These are phyloP conservation scores for Chloropsis cyanopogon DNA, from an alignment of 2,113 vertebrate species.

Conservation along the genomic window DNA sequence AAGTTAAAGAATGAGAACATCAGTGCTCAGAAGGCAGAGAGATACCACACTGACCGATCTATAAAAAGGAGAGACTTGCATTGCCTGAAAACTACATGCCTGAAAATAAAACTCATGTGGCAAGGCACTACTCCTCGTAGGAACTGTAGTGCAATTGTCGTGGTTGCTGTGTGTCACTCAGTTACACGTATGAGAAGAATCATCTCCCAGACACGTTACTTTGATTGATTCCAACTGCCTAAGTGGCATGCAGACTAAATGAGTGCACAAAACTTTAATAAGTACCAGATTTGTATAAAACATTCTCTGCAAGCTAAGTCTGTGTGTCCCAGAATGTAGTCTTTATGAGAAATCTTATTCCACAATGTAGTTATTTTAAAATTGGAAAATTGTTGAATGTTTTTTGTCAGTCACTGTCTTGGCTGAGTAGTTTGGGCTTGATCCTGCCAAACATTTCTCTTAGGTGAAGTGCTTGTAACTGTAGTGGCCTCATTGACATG, in stretches of 20 bases:
- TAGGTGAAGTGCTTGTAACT: neutral
- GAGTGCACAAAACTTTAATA: neutral
- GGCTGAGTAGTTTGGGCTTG: neutral
- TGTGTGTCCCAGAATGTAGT: neutral
- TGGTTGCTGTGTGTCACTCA: neutral
- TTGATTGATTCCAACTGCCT: neutral
- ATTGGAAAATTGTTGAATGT: neutral
- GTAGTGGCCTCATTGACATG: neutral
- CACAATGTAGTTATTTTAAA: neutral
- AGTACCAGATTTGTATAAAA: constrained; percentile 17
- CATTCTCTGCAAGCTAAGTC: neutral
- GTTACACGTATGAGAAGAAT: neutral
- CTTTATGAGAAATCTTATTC: constrained; percentile 13
- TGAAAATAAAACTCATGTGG: neutral
- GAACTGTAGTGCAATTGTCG: neutral
- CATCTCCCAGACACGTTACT: neutral
- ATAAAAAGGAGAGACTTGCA: neutral
- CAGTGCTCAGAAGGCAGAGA: neutral
- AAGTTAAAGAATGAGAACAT: neutral
- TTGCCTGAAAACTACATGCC: neutral
- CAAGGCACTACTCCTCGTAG: neutral
- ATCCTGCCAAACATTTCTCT: neutral
- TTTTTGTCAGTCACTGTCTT: constrained; percentile 24
- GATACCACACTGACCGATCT: neutral
- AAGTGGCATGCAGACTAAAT: neutral